Evolutionary conservation across 2,888 invertebrate genomes (phyloP), one percentile per base, ranked within the genome.

Genomic region (Amitus sp.): DNA sequence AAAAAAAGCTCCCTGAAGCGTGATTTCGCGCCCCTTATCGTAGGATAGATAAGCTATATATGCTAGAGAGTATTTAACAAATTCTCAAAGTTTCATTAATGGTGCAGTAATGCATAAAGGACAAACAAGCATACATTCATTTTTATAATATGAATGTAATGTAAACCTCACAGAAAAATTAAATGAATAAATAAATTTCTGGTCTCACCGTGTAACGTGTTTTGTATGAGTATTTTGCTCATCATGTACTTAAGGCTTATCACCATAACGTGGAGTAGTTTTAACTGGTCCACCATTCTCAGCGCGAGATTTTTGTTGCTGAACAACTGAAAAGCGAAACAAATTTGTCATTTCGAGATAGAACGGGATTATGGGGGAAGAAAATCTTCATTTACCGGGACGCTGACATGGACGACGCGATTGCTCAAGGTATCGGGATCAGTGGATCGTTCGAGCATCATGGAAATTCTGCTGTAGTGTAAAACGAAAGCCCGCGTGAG

Each of bases 361-460:
- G 12, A 27, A 27, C 28, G 9, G 28, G 9, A 27, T 27, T 7
- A 17, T 1, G 10, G 15, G 6, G 37, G 12, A 37, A n/a, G 6
- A 12, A 37, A 37, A 7, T 37, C 13, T 37, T 37, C 4, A 12
- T 37, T 37, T 2, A 79, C 79, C 74, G 79, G 93, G 2, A 98
- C 98, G 73, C 95, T 96, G 84, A 98, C 96, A 83, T 98, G 98
- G 1, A 98, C 97, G 1, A 98, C 96, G 45, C 97, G 88, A 85
- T 97, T 97, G 74, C 96, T 95, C 2, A 98, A 85, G 2, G 93
- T 95, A 80, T 96, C 96, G 0, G 95, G 93, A 85, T 95, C 94
- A 9, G 86, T 85, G 0, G 94, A 92, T 74, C 89, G 88, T 77
- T 95, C 94, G 61, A 98, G 86, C 82, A 97, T 95, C 73, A 93